Evolutionary conservation across 2,888 invertebrate species (phyloP).

Genomic region (Pollenia amentaria): DNA sequence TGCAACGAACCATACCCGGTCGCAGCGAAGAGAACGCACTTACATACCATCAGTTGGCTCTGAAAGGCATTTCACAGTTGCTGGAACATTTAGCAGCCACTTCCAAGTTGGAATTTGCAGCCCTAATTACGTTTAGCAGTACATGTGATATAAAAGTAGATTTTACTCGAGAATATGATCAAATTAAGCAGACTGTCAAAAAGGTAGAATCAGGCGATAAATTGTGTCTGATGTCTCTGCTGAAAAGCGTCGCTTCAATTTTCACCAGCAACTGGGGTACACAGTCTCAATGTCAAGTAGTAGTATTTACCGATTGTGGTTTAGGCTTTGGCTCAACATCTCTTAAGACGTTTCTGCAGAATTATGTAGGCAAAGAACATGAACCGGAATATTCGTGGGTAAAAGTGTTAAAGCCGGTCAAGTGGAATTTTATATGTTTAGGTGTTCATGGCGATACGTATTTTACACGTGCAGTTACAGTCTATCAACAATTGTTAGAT

Average conservation of each 20-base stretch:
- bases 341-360: constrained; percentile 86
- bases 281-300: constrained; percentile 92
- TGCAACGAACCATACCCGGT: constrained; percentile 82
- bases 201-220: constrained; percentile 94
- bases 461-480: constrained; percentile 82
- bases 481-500: constrained; percentile 92
- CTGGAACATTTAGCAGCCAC: constrained; percentile 81
- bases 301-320: constrained; percentile 91
- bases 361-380: constrained; percentile 76
- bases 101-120: constrained; percentile 82
- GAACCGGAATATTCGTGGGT: constrained; percentile 86
- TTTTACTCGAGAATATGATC: constrained; percentile 95
- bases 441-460: constrained; percentile 88
- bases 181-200: constrained; percentile 90
- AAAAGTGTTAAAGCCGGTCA: constrained; percentile 92
- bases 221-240: constrained; percentile 92
- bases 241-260: constrained; percentile 91
- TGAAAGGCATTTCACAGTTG: constrained; percentile 82
- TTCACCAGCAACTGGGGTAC: constrained; percentile 96
- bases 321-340: constrained; percentile 87
- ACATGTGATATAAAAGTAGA: constrained; percentile 88
- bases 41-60: constrained; percentile 83
- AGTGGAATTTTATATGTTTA: constrained; percentile 91
- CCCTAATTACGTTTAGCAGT: constrained; percentile 81
- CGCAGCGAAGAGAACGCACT: constrained; percentile 81